These are phyloP conservation scores for Venusia cambrica DNA, from an alignment of 2,888 invertebrate species.

Conservation along the genomic window DNA sequence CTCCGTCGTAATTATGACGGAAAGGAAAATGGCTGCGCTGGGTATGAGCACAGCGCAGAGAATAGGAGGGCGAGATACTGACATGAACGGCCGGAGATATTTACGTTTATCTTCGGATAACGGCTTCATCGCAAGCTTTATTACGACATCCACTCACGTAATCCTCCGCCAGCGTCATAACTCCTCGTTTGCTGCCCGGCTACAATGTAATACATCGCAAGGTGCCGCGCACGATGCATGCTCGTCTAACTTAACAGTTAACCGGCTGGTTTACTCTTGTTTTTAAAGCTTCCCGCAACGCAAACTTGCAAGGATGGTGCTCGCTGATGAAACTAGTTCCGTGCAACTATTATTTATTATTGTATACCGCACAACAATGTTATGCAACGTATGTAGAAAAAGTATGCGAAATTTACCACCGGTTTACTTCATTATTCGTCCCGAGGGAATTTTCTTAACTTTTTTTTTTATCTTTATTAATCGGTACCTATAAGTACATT, in stretches of 20 bases:
- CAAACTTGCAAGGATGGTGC: conserved; percentile 14
- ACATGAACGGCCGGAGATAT: conserved; percentile 72
- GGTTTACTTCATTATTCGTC: not conserved
- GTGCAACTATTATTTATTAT: conserved; percentile 12
- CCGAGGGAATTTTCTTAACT: too few relatives aligned
- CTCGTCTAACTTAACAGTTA: conserved; percentile 33
- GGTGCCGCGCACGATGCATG: conserved; percentile 47
- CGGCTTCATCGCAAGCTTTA: conserved; percentile 81
- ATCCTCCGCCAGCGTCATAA: conserved; percentile 78
- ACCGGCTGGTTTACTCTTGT: conserved; percentile 25
- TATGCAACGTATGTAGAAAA: conserved; percentile 1
- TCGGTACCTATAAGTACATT: too few relatives aligned
- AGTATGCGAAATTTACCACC: not conserved
- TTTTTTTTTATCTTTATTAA: too few relatives aligned
- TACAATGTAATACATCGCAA: conserved; percentile 69
- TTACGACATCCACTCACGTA: conserved; percentile 81
- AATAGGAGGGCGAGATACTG: conserved; percentile 45
- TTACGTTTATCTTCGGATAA: conserved; percentile 80
- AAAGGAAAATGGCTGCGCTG: conserved; percentile 28
- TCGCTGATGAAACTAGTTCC: conserved; percentile 12
- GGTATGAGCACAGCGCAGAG: conserved; percentile 23
- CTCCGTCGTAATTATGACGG: conserved; percentile 43
- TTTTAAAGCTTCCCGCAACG: conserved; percentile 20
- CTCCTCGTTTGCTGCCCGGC: conserved; percentile 74
- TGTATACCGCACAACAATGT: conserved; percentile 7